These are phyloP conservation scores for Ochotona curzoniae DNA, from an alignment of 2,113 vertebrate species.

Conservation along the genomic window DNA sequence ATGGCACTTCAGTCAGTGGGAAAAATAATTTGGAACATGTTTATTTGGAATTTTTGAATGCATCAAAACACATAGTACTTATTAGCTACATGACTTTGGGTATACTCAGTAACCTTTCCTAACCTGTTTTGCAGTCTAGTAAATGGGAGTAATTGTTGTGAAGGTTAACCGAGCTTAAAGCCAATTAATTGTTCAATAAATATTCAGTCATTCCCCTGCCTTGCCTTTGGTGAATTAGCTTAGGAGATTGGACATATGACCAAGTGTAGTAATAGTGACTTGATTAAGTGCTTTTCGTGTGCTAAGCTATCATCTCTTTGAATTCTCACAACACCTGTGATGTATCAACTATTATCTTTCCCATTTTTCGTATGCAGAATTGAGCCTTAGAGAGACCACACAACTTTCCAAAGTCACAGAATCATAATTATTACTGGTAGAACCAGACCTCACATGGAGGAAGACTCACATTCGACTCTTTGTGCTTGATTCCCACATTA, in stretches of 20 bases:
- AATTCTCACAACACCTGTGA: background rate
- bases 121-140: background rate
- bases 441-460: background rate
- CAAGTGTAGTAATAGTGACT: background rate
- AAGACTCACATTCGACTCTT: background rate
- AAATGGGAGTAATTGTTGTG: background rate
- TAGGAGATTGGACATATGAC: background rate
- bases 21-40: background rate
- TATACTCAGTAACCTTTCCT: background rate
- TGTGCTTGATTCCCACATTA: background rate
- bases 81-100: background rate
- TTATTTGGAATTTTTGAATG: slow-evolving; percentile 16
- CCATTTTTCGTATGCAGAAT: background rate
- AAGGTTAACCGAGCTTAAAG: background rate
- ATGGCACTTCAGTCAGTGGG: background rate
- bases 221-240: background rate
- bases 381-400: background rate
- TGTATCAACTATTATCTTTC: background rate
- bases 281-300: background rate
- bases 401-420: background rate
- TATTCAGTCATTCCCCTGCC: background rate
- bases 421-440: background rate
- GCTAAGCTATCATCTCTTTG: background rate
- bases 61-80: background rate
- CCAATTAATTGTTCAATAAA: background rate